Evolutionary conservation across 2,113 vertebrate genomes (phyloP), one percentile per base, ranked within the genome.

Genomic region (Microcebus lehilahytsara): DNA sequence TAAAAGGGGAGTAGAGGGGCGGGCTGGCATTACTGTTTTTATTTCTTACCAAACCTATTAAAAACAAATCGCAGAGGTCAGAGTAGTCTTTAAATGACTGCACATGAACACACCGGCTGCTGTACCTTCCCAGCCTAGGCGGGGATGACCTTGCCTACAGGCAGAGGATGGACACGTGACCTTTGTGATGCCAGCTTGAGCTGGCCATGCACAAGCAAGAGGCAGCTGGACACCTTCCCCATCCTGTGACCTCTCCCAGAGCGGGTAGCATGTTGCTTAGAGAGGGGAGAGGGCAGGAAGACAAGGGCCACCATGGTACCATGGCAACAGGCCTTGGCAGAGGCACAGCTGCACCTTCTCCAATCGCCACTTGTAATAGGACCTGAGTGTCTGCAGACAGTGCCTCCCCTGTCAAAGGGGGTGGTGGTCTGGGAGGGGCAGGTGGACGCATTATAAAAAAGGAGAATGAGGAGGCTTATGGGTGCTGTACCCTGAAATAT

Each of bases 311-410:
- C 86, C 83, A 25, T 12, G 89, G 74, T 80, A 34, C 95, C 94
- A 97, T 95, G 89, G 95, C 89, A 97, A 97, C 95, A 80, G 83
- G 56, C 72, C 92, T 96, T 79, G 32, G 89, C 88, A 62, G 75
- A 97, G 71, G 89, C 85, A 96, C 14, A 11, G 56, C 64, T 25
- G 25, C 0, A 13, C 75, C 89, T 96, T 93, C 79, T 77, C 93
- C 74, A 77, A 32, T 64, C 27, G 10, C 40, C 0, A 12, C 74
- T 86, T 58, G 5, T 91, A 37, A 75, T 32, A 87, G 80, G 85
- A 79, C 60, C 69, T 60, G 66, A 83, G 78, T 75, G 67, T 89
- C 62, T 96, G 40, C 74, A 80, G 58, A 84, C 32, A 51, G 72
- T 6, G 58, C 37, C 60, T 72, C 72, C 11, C 77, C 89, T 22